Conservation (phyloP, 2,113 vertebrate species). For the Lasiurus cinereus region DNA sequence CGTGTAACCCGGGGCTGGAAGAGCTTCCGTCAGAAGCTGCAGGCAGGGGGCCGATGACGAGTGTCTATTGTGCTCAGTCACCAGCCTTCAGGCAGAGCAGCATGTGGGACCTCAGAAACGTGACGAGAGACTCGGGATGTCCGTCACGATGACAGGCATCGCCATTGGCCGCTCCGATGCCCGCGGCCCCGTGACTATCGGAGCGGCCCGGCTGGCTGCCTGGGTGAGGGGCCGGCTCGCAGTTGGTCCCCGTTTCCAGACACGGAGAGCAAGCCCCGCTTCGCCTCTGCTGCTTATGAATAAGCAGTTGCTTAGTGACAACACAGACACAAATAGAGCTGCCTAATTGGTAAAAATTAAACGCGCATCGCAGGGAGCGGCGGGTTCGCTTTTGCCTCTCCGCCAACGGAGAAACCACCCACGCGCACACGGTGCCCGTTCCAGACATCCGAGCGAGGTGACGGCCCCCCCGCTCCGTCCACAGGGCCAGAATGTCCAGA, state of each 20-base stretch:
- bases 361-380: conserved; percentile 19
- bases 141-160: neutral
- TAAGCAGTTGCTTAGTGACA: conserved; percentile 54
- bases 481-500: neutral
- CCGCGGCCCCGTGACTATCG: accelerated
- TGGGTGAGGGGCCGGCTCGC: neutral
- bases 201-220: neutral
- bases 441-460: neutral
- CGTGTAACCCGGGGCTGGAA: neutral
- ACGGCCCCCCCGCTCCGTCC: neutral
- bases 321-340: neutral
- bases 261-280: neutral
- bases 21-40: neutral
- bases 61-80: neutral
- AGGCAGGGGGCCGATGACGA: neutral
- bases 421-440: conserved; percentile 13
- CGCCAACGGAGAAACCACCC: conserved; percentile 47
- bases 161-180: neutral
- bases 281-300: conserved; percentile 40
- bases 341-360: conserved; percentile 67
- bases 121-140: neutral
- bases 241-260: neutral
- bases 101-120: neutral
- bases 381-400: neutral
- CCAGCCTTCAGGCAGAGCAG: neutral